phyloP scores from a whole-genome alignment of 2,113 vertebrate species.

The Tonatia bakeri region DNA sequence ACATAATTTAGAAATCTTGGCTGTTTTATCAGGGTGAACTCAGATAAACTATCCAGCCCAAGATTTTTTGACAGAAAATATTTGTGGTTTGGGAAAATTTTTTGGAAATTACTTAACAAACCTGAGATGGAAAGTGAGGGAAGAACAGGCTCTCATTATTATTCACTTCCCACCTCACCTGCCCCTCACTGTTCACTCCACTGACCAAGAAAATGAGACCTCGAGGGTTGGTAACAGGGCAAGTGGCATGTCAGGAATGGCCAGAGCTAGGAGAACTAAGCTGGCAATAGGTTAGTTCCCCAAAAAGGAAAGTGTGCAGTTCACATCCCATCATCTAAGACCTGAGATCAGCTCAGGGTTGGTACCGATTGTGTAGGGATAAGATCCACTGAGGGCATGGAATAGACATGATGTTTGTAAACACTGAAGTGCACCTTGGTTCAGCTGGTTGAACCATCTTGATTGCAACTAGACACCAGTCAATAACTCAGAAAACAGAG shows the following conservation, averaged over 20 bases:
- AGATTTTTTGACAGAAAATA: not conserved
- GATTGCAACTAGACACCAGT: not conserved
- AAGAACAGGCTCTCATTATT: not conserved
- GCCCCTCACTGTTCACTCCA: not conserved
- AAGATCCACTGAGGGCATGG: not conserved
- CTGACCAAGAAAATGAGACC: not conserved
- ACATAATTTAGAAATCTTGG: not conserved
- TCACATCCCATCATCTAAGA: not conserved
- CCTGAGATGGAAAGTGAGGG: not conserved
- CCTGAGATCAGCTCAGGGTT: not conserved
- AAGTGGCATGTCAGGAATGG: not conserved
- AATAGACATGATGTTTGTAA: not conserved
- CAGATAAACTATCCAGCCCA: not conserved
- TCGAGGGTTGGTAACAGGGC: too few species aligned
- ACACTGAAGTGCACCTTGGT: not conserved
- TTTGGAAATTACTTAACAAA: not conserved
- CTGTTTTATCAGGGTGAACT: rapidly evolving
- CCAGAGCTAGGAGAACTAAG: not conserved
- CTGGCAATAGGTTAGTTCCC: not conserved
- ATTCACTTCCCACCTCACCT: not conserved
- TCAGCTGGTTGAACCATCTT: not conserved
- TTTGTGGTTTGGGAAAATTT: not conserved
- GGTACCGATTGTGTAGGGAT: not conserved
- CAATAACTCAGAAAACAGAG: not conserved
- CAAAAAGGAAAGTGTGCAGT: not conserved